A percentile compares a stretch with the other conserved stretches of the same genome.
These are phyloP conservation scores for Chaetophractus vellerosus DNA, from an alignment of 2,797 vertebrate species.

Conservation along the genomic window DNA sequence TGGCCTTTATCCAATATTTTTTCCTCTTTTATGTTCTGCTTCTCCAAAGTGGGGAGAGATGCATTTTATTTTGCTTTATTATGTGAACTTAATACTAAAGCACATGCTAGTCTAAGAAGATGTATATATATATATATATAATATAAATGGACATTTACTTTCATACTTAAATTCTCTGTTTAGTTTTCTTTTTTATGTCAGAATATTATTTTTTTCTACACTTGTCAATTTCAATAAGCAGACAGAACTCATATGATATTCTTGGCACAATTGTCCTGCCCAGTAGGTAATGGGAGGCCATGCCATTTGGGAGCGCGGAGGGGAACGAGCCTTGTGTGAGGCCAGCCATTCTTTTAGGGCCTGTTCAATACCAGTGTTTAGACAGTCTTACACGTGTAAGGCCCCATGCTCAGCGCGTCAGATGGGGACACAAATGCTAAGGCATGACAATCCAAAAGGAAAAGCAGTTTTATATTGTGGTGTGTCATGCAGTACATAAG, in stretches of 20 bases:
- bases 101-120: neutral
- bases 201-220: neutral
- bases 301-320: neutral
- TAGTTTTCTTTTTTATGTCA: neutral
- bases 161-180: neutral
- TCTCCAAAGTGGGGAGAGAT: fast-evolving
- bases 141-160: neutral
- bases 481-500: fast-evolving
- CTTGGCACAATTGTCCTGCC: neutral
- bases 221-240: neutral
- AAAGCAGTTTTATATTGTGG: neutral
- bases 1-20: neutral
- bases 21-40: neutral
- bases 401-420: neutral
- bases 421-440: neutral
- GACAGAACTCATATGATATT: too few species aligned
- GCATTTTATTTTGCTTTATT: neutral
- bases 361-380: fast-evolving
- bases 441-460: fast-evolving
- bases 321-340: fast-evolving
- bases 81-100: neutral
- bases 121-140: neutral
- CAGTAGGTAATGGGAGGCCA: fast-evolving
- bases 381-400: neutral
- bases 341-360: neutral